A percentile compares a stretch with the other conserved stretches of the same genome.
Conservation (phyloP, 2,888 invertebrate species). For the Dastarcus helophoroides region DNA sequence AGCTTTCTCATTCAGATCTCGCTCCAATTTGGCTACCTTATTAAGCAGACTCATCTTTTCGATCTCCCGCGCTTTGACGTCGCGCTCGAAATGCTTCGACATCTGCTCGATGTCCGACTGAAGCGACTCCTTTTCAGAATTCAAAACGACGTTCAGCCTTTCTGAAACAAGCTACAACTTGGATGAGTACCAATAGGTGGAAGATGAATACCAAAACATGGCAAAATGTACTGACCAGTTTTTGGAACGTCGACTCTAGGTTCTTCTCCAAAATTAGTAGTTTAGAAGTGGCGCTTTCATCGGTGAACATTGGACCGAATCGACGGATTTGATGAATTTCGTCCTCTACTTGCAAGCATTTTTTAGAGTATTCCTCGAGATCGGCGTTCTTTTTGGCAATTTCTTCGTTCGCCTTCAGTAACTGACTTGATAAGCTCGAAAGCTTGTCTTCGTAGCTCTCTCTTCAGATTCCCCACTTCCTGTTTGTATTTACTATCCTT, state of each 20-base stretch:
- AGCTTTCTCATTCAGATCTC: constrained; percentile 31
- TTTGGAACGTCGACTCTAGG: constrained; percentile 47
- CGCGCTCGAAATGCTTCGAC: constrained; percentile 43
- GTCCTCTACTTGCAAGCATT: constrained; percentile 43
- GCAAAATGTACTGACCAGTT: constrained; percentile 39
- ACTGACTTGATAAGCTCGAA: constrained; percentile 44
- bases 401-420: constrained; percentile 45
- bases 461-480: constrained; percentile 47
- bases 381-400: constrained; percentile 44
- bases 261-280: constrained; percentile 43
- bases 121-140: constrained; percentile 47
- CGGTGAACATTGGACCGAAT: constrained; percentile 35
- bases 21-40: constrained; percentile 34
- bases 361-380: constrained; percentile 43
- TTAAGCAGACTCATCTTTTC: constrained; percentile 41
- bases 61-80: constrained; percentile 45
- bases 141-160: constrained; percentile 44
- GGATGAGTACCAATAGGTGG: constrained; percentile 4
- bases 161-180: constrained; percentile 42
- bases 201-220: too few species aligned
- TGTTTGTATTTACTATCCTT: constrained; percentile 43
- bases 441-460: constrained; percentile 48
- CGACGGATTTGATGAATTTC: constrained; percentile 37
- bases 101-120: constrained; percentile 47
- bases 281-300: constrained; percentile 26